Conservation (phyloP, 2,113 vertebrate genomes). For the Serinus canaria region DNA sequence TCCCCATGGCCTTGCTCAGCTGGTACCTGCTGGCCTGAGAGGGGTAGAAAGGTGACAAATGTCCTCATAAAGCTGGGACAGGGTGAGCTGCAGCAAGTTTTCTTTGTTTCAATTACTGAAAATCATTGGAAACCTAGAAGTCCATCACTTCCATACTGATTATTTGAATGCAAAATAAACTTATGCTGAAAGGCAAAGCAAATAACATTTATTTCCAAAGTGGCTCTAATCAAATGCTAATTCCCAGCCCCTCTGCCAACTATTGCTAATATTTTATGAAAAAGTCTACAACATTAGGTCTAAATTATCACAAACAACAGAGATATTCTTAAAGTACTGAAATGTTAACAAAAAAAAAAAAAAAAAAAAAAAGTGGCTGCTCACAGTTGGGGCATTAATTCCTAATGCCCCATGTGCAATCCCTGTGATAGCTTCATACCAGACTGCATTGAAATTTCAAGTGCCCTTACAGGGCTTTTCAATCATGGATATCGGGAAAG, state of each 20-base stretch:
- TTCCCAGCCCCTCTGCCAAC: slow-evolving; percentile 21
- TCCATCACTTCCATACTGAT: neutral
- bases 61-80: neutral
- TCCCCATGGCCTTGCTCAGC: neutral
- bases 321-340: slow-evolving; percentile 30
- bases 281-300: slow-evolving; percentile 36
- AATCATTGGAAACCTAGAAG: neutral
- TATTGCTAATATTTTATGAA: slow-evolving; percentile 51
- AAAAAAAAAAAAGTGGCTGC: neutral
- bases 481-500: slow-evolving; percentile 31
- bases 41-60: neutral
- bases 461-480: slow-evolving; percentile 54
- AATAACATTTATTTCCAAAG: slow-evolving; percentile 38
- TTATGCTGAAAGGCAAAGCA: neutral
- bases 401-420: slow-evolving; percentile 38
- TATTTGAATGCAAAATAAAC: slow-evolving; percentile 41
- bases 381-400: slow-evolving; percentile 49
- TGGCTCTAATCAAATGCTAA: slow-evolving; percentile 54
- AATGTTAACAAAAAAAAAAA: slow-evolving; percentile 38
- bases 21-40: neutral
- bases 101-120: slow-evolving; percentile 28
- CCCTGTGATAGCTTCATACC: slow-evolving; percentile 45
- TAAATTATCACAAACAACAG: slow-evolving; percentile 48
- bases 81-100: neutral
- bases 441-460: slow-evolving; percentile 56